These are phyloP conservation scores for Trachops cirrhosus DNA, from an alignment of 2,797 vertebrate genomes.

Conservation along the genomic window DNA sequence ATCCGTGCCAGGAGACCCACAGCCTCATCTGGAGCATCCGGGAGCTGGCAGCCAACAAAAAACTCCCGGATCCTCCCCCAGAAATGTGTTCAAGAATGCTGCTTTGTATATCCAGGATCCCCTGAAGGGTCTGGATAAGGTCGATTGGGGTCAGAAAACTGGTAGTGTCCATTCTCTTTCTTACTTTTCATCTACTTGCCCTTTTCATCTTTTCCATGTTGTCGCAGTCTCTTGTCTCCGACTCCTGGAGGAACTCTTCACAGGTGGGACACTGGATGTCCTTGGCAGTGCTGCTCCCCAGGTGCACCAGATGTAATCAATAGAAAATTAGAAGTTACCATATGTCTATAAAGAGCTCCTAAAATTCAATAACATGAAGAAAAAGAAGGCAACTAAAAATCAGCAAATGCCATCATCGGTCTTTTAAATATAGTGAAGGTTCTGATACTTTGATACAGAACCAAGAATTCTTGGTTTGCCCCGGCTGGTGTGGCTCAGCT, in stretches of 20 bases:
- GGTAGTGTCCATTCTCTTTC: neutral
- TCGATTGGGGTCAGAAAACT: neutral
- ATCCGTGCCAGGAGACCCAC: conserved; percentile 82
- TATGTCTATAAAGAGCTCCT: neutral
- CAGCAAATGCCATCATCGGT: neutral
- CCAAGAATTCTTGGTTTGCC: neutral
- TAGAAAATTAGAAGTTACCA: neutral
- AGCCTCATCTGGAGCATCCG: conserved; percentile 67
- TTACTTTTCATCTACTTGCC: no score
- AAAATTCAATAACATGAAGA: neutral
- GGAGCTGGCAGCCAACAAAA: conserved; percentile 48
- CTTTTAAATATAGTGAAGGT: neutral
- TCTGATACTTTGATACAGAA: neutral
- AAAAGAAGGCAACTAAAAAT: neutral
- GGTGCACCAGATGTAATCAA: neutral
- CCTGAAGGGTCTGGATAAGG: neutral
- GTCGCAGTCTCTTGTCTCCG: neutral
- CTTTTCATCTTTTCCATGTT: neutral
- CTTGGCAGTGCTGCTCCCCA: neutral
- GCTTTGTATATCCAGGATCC: neutral
- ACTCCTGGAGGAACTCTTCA: neutral
- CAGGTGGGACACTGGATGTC: neutral
- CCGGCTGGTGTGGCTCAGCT: no score
- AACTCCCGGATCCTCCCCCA: neutral
- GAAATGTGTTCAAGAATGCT: neutral